Percentiles rank a stretch among this genome's conserved stretches.
These are phyloP conservation scores for Eledone cirrhosa DNA, from an alignment of 2,888 invertebrate genomes.

Conservation along the genomic window DNA sequence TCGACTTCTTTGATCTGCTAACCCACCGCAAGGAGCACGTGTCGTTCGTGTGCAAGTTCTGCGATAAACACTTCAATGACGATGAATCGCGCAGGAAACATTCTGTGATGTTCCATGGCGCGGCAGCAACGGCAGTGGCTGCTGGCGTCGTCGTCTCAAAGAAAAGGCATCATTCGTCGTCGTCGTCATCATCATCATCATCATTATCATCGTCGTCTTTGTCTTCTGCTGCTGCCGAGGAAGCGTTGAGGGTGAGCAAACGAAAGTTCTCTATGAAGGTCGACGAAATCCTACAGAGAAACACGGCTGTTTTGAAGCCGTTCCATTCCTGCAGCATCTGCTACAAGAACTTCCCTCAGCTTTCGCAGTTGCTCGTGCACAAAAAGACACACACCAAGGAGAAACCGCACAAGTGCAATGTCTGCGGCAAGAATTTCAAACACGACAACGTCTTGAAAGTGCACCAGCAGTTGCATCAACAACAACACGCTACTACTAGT, in stretches of 20 bases:
- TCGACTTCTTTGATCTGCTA: background rate
- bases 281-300: background rate
- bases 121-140: too few relatives aligned
- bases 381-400: conserved; percentile 3
- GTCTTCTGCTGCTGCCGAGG: too few relatives aligned
- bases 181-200: too few relatives aligned
- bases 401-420: conserved; percentile 1
- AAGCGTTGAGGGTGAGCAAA: background rate
- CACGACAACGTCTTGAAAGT: background rate
- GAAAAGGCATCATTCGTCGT: background rate
- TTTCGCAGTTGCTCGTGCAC: background rate
- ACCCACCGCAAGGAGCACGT: conserved; percentile 8
- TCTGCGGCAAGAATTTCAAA: conserved; percentile 10
- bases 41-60: background rate
- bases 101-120: background rate
- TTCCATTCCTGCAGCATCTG: background rate
- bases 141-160: too few relatives aligned
- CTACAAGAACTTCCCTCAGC: background rate
- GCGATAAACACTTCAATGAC: background rate
- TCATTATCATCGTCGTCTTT: too few relatives aligned
- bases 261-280: background rate
- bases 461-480: background rate
- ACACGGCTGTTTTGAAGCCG: background rate
- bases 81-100: background rate
- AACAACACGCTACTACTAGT: too few relatives aligned